Evolutionary conservation across 2,888 invertebrate species (phyloP).

Genomic region (Lepidocyrtinus sp.): DNA sequence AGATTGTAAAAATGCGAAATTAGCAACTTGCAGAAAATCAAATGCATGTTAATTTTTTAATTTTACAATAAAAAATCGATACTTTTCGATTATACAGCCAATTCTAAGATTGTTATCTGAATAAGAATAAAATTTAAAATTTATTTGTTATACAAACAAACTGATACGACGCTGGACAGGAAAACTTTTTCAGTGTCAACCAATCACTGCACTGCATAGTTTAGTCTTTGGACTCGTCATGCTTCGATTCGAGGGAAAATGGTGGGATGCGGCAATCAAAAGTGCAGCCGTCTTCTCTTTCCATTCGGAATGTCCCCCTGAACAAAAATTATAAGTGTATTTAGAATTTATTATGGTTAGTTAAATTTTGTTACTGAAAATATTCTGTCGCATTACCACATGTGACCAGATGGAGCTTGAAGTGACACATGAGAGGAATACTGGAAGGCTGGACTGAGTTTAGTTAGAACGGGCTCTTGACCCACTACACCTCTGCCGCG

Average conservation of each 20-base stretch:
- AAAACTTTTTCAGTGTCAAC: not conserved
- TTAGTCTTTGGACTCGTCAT: conserved; percentile 76
- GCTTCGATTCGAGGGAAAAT: conserved; percentile 95
- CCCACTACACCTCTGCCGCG: conserved; percentile 97
- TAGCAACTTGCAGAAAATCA: no score
- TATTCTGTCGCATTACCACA: conserved; percentile 82
- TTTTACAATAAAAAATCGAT: no score
- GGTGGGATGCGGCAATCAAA: conserved; percentile 99
- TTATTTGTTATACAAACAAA: not conserved
- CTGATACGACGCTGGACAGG: not conserved
- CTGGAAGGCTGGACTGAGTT: conserved; percentile 93
- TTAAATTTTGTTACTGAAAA: not conserved
- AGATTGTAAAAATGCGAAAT: no score
- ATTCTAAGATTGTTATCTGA: conserved; percentile 11
- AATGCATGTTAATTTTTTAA: no score
- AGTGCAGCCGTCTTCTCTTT: conserved; percentile 95
- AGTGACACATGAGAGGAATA: conserved; percentile 97
- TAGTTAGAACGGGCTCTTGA: conserved; percentile 94
- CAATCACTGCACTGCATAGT: not conserved
- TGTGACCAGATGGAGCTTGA: conserved; percentile 97
- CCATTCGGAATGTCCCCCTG: conserved; percentile 97
- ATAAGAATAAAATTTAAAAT: no score
- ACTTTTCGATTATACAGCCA: not conserved
- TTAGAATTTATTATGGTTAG: no score
- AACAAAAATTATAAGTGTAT: conserved; percentile 66